Evolutionary conservation across 2,113 vertebrate species (phyloP).

Genomic region (Hemiscyllium ocellatum): DNA sequence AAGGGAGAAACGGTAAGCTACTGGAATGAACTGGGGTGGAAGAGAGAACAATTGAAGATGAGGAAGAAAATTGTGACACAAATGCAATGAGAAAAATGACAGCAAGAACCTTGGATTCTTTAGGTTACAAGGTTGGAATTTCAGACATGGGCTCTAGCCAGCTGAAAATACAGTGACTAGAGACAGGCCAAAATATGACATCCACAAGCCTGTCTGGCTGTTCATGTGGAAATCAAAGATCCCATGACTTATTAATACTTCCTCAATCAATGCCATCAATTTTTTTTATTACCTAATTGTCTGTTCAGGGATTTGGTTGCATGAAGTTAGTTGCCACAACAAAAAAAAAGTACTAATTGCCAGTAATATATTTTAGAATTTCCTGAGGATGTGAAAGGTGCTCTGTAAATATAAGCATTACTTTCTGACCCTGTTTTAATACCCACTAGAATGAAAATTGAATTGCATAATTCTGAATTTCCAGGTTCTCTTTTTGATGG

Average conservation of each 20-base stretch:
- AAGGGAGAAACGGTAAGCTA: not conserved
- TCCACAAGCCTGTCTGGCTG: not conserved
- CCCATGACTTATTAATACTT: not conserved
- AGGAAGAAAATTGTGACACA: not conserved
- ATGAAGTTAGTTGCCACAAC: not conserved
- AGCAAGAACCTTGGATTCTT: not conserved
- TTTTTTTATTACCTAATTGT: not conserved
- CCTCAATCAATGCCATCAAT: not conserved
- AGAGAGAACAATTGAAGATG: not conserved
- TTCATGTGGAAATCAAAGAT: not conserved
- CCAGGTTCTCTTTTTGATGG: not conserved
- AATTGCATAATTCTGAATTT: not conserved
- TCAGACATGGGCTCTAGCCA: not conserved
- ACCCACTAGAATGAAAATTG: not conserved
- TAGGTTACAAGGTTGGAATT: not conserved
- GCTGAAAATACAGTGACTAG: not conserved
- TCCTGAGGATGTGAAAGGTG: not conserved
- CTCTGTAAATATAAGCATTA: not conserved
- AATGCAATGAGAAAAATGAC: not conserved
- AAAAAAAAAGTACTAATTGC: not conserved
- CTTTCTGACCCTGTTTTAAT: not conserved
- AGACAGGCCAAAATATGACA: not conserved
- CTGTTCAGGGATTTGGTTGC: not conserved
- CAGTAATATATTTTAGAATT: not conserved
- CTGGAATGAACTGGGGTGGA: not conserved